Percentiles rank a stretch among this genome's conserved stretches.
phyloP scores from a whole-genome alignment of 2,113 vertebrate genomes.

The Brevimyrus niger region DNA sequence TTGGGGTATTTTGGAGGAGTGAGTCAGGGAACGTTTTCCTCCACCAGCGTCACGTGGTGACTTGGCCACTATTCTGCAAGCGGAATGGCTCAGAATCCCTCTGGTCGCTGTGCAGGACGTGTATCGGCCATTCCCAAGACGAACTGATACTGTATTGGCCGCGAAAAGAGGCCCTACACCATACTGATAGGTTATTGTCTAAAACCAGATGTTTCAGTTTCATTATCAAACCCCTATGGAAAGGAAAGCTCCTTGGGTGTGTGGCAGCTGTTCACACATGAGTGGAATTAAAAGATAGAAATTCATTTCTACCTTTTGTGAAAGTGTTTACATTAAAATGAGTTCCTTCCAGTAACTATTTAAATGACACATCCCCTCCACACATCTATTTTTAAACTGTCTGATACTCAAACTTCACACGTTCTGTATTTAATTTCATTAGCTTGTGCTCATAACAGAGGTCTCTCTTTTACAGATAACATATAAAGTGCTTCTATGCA shows the following conservation, averaged over 20 bases:
- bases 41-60: not conserved
- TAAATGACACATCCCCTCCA: not conserved
- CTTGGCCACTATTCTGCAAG: not conserved
- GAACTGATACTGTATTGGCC: not conserved
- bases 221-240: not conserved
- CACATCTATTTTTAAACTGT: not conserved
- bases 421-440: not conserved
- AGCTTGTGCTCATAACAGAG: not conserved
- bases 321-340: not conserved
- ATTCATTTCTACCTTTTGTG: not conserved
- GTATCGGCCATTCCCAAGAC: not conserved
- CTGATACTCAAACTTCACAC: not conserved
- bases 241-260: not conserved
- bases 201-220: not conserved
- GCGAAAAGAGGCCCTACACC: not conserved
- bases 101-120: not conserved
- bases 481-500: not conserved
- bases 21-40: not conserved
- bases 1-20: not conserved
- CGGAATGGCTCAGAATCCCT: not conserved
- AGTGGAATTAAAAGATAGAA: not conserved
- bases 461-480: not conserved
- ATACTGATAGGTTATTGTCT: not conserved
- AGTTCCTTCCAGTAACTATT: not conserved
- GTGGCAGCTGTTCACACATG: not conserved